Conservation (phyloP, 2,797 vertebrate species). For the Gymnopithys bicolor region DNA sequence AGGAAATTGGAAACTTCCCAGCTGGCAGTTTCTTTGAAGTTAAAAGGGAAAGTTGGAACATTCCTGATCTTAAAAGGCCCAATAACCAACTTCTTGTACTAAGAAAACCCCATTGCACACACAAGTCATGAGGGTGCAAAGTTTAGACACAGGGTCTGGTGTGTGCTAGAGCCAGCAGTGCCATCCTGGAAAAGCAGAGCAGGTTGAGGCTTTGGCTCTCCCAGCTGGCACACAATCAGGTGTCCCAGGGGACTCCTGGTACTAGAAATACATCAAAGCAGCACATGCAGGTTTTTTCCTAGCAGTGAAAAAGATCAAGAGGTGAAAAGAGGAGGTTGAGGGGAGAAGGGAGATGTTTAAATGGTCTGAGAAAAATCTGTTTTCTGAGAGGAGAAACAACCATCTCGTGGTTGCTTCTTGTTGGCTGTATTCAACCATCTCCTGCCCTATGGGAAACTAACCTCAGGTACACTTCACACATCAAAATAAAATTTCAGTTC, state of each 20-base stretch:
- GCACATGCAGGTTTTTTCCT: neutral
- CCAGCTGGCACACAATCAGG: rapidly evolving
- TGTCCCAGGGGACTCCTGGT: neutral
- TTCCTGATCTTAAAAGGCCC: neutral
- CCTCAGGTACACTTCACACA: neutral
- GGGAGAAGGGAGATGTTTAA: neutral
- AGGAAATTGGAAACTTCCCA: neutral
- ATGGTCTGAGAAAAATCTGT: neutral
- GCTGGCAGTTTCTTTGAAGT: neutral
- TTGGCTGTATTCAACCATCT: neutral
- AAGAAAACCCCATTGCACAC: neutral
- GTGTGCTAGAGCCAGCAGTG: neutral
- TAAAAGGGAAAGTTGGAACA: neutral
- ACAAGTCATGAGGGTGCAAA: neutral
- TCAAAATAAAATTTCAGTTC: neutral
- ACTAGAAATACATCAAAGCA: neutral
- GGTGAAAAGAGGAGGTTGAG: neutral
- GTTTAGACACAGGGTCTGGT: neutral
- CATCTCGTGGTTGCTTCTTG: neutral
- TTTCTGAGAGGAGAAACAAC: neutral
- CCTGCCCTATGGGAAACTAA: neutral
- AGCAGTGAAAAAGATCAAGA: neutral
- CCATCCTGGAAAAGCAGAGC: neutral
- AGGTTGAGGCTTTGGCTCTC: neutral
- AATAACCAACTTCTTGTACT: neutral